Base-by-base conservation (phyloP, 2,113 vertebrate species). In the Petroica traversi region DNA sequence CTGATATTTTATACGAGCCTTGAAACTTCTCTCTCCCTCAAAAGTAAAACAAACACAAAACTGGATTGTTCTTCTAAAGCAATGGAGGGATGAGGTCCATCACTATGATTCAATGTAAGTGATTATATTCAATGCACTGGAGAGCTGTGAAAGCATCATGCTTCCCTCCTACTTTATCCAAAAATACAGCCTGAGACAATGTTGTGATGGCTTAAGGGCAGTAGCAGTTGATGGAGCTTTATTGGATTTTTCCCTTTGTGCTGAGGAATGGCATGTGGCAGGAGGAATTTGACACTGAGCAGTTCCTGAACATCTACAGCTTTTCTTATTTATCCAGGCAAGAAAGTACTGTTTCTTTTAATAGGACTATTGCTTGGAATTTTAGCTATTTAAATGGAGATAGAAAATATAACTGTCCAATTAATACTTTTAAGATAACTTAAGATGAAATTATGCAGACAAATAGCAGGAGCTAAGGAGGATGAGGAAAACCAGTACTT, bases 31-130 rank as follows among this genome's bases (percentile, higher is more conserved):
- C 1, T 38, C 2, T 24, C 15, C 12, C 13, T 4, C 3, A 26
- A 19, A 91, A 24, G 8, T 51, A 45, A 36, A 75, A 46, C 38
- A 67, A 83, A 58, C 22, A 25, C 20, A 19, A 79, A 91, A 79
- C 31, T 46, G 29, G 31, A 4, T 26, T 41, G 28, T 38, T 68
- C 24, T 41, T 55, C 48, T 62, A 22, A 79, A 85, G 79, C 38
- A 75, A 66, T 29, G 41, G 15, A 54, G 10, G 2, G 3, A 48
- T 13, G 40, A 43, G n/a, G n/a, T 40, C 20, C 46, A 26, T 54
- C 6, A 3, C 34, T 62, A 4, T 4, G 19, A 26, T 49, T 49
- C 0, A 0, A 36, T 3, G 6, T 25, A 19, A 86, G 16, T 2
- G 0, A 34, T 57, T 51, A 13, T 45, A 26, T 63, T 75, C 58